phyloP scores from a whole-genome alignment of 1,140 invertebrate genomes.

The Drosophila bipectinata region DNA sequence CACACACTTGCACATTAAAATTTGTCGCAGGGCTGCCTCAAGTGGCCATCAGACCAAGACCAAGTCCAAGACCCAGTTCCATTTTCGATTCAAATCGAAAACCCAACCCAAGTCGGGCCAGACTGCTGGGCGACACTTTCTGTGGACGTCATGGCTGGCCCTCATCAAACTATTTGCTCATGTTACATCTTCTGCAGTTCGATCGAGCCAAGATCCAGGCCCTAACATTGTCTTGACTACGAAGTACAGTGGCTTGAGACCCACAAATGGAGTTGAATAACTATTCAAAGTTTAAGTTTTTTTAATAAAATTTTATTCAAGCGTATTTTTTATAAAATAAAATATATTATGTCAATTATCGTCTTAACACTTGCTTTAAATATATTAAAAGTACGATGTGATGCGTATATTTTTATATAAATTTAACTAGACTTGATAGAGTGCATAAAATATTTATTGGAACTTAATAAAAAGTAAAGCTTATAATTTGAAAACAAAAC shows the following conservation, averaged over 20 bases:
- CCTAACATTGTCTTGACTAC: constrained; percentile 39
- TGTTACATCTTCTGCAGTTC: constrained; percentile 63
- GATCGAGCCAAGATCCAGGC: constrained; percentile 30
- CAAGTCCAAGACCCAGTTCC: constrained; percentile 7
- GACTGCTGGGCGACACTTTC: constrained; percentile 71
- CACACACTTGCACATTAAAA: constrained; percentile 46
- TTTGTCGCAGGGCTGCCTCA: constrained; percentile 69
- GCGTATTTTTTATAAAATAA: no score
- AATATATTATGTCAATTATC: no score
- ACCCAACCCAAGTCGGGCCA: constrained; percentile 43
- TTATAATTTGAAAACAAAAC: no score
- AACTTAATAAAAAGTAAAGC: no score
- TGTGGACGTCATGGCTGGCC: constrained; percentile 51
- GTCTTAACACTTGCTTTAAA: no score
- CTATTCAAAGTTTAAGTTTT: no score
- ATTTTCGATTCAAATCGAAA: constrained; percentile 16
- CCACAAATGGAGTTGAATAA: neutral
- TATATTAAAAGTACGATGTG: no score
- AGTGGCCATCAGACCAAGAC: constrained; percentile 50
- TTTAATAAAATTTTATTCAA: no score
- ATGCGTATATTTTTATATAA: no score
- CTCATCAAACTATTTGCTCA: constrained; percentile 67
- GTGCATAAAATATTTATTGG: no score
- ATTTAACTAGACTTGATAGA: no score
- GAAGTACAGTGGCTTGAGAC: constrained; percentile 28